phyloP scores from a whole-genome alignment of 1,140 invertebrate genomes.

The Sogatella furcifera region DNA sequence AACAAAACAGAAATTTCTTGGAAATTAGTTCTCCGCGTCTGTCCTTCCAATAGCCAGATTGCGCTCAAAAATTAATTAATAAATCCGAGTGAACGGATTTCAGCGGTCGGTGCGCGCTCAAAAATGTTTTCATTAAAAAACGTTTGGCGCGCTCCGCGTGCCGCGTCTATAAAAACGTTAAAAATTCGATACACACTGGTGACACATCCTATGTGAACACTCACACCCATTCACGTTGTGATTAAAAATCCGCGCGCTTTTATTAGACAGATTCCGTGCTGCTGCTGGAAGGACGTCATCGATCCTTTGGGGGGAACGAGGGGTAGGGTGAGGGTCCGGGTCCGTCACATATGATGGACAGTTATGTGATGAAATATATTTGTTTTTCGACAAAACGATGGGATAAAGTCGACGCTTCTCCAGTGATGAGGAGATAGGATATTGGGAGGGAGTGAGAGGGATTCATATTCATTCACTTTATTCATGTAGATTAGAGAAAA shows the following conservation, averaged over 20 bases:
- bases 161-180: conserved; percentile 4
- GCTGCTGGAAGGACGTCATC: no score
- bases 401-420: no score
- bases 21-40: background rate
- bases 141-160: background rate
- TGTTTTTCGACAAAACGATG: no score
- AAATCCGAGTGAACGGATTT: background rate
- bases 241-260: conserved; percentile 13
- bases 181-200: conserved; percentile 9
- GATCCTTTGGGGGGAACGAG: no score
- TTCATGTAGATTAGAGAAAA: no score
- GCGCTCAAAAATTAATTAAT: conserved; percentile 14
- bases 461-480: no score
- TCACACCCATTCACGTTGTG: background rate
- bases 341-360: no score
- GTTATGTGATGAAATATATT: no score
- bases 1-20: background rate
- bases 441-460: no score
- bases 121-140: conserved; percentile 16
- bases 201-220: background rate
- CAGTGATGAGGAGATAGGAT: no score
- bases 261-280: conserved; percentile 4
- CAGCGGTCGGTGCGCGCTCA: background rate
- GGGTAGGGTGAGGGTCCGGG: no score
- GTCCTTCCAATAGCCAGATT: background rate